Percentiles rank a stretch among this genome's conserved stretches.
phyloP scores from a whole-genome alignment of 2,888 invertebrate genomes.

The Glaucopsyche alexis region DNA sequence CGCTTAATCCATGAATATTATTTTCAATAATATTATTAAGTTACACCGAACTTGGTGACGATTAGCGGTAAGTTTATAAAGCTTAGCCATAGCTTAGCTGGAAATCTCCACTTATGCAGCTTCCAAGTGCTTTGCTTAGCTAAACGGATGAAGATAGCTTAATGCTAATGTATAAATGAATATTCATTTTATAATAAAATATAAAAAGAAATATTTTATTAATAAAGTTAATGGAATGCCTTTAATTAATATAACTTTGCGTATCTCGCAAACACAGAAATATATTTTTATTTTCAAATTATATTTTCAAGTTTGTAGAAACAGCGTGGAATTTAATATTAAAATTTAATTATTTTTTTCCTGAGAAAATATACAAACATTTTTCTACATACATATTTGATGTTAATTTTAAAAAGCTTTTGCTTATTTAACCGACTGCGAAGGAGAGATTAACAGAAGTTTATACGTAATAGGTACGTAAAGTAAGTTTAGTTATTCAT shows the following conservation, averaged over 20 bases:
- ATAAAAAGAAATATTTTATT: background rate
- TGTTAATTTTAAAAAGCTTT: background rate
- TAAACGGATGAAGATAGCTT: background rate
- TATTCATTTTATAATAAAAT: background rate
- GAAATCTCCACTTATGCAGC: constrained; percentile 1
- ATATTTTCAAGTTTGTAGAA: background rate
- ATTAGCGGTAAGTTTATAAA: constrained; percentile 10
- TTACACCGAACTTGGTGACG: background rate
- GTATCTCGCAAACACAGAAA: background rate
- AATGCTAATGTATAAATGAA: background rate
- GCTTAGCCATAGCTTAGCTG: background rate
- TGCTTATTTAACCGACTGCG: background rate
- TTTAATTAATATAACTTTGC: background rate
- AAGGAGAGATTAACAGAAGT: background rate
- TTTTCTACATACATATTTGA: constrained; percentile 12
- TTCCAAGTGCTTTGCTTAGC: constrained; percentile 5
- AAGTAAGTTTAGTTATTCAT: background rate
- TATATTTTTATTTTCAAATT: background rate
- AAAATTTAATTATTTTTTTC: background rate
- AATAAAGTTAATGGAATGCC: background rate
- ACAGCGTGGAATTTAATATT: background rate
- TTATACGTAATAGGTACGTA: background rate
- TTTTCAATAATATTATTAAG: background rate
- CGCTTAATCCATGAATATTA: background rate
- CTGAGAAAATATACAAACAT: background rate